Percentiles rank a stretch among this genome's conserved stretches.
phyloP scores from a whole-genome alignment of 2,113 vertebrate species.

The Egretta garzetta region DNA sequence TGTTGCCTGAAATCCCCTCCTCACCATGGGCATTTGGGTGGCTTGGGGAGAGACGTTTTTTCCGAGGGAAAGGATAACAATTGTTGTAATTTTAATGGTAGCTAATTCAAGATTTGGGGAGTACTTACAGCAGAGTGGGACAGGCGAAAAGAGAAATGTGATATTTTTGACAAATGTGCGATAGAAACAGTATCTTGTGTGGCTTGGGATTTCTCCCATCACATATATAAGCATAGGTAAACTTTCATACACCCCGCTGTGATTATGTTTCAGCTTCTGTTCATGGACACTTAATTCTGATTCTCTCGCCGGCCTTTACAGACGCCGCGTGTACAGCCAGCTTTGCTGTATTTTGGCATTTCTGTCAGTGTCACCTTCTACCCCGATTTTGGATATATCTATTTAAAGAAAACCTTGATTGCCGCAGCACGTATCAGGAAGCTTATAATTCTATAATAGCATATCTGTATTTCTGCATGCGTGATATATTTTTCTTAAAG shows the following conservation, averaged over 20 bases:
- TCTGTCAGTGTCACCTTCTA: background rate
- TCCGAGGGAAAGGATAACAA: background rate
- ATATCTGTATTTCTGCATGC: background rate
- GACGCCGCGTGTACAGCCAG: background rate
- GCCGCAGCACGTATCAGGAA: background rate
- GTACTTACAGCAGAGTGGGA: background rate
- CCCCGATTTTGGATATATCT: background rate
- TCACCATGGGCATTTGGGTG: fast-evolving
- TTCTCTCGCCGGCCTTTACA: fast-evolving
- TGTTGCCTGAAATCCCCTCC: background rate
- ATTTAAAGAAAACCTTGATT: background rate
- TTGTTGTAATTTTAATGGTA: background rate
- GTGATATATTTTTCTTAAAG: background rate
- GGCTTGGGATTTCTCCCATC: background rate
- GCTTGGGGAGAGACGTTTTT: background rate
- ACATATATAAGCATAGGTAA: fast-evolving
- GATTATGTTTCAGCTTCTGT: background rate
- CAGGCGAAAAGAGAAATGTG: background rate
- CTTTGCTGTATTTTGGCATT: background rate
- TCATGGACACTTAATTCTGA: fast-evolving
- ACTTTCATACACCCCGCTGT: fast-evolving
- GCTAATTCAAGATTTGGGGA: background rate
- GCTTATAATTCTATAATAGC: background rate
- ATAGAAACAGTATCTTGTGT: background rate
- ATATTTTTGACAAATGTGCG: background rate